A percentile compares a stretch with the other conserved stretches of the same genome.
These are phyloP conservation scores for Glossophaga mutica DNA, from an alignment of 2,797 vertebrate species.

Conservation along the genomic window DNA sequence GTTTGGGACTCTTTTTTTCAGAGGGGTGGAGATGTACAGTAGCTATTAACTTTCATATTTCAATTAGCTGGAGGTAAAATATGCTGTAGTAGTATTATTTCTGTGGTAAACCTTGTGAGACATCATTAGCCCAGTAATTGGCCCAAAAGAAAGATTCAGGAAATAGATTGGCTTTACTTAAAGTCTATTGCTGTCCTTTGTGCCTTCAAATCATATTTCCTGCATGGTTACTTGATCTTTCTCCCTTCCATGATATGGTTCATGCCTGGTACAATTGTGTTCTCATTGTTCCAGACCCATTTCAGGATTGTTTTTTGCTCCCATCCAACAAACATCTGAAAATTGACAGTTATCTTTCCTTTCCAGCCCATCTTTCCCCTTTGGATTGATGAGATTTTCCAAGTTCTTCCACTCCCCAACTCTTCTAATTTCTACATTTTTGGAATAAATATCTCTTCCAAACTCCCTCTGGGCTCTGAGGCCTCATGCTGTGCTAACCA, in stretches of 20 bases:
- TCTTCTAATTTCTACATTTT: background rate
- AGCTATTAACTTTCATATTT: background rate
- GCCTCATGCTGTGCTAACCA: background rate
- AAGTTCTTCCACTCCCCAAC: background rate
- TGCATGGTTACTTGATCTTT: background rate
- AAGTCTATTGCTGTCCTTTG: background rate
- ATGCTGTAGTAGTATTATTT: background rate
- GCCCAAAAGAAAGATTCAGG: background rate
- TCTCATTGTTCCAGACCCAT: background rate
- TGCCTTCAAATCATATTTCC: background rate
- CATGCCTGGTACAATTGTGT: background rate
- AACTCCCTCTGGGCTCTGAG: background rate
- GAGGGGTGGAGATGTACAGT: background rate
- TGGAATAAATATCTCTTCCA: background rate
- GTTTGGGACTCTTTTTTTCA: background rate
- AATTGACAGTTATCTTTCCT: background rate
- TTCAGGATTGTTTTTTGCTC: background rate
- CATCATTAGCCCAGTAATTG: background rate
- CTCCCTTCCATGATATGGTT: background rate
- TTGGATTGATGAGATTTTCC: background rate
- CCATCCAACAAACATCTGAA: background rate
- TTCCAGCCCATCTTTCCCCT: background rate
- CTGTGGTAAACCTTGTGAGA: slow-evolving; percentile 16
- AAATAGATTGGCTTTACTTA: background rate
- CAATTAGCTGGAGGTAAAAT: background rate